Evolutionary conservation across 2,888 invertebrate genomes (phyloP).

Genomic region (Meliscaeva auricollis): DNA sequence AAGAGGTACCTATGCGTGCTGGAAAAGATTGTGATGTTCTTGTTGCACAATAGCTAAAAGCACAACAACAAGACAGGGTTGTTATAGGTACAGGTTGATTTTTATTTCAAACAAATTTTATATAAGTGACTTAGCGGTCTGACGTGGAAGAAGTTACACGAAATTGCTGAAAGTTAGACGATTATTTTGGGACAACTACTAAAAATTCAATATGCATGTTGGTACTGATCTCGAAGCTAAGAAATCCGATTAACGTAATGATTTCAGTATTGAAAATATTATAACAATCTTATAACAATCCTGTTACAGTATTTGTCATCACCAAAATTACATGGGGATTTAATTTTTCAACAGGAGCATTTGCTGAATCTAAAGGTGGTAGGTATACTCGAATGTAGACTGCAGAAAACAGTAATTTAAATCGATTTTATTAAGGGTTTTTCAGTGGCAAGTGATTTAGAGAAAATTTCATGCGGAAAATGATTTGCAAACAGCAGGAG

Average conservation of each 20-base stretch:
- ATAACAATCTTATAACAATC: not conserved
- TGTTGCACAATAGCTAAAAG: slow-evolving; percentile 35
- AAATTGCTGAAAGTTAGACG: too few relatives aligned
- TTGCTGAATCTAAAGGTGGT: not conserved
- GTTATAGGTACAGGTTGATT: not conserved
- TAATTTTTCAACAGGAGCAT: slow-evolving; percentile 30
- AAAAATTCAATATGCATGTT: too few relatives aligned
- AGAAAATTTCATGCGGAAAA: slow-evolving; percentile 7
- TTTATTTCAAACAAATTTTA: too few relatives aligned
- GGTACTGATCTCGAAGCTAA: too few relatives aligned
- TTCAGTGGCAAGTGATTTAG: slow-evolving; percentile 18
- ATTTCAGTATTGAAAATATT: too few relatives aligned
- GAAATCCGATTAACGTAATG: too few relatives aligned
- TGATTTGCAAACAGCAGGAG: slow-evolving; percentile 11
- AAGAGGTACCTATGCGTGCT: slow-evolving; percentile 16
- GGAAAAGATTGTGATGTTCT: slow-evolving; percentile 13
- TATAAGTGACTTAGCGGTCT: too few relatives aligned
- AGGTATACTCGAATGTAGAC: not conserved
- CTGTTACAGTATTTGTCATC: slow-evolving; percentile 1
- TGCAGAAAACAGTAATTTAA: slow-evolving; percentile 1
- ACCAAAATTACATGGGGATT: not conserved
- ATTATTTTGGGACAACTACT: too few relatives aligned
- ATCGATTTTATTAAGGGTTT: slow-evolving; percentile 19
- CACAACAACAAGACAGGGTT: slow-evolving; percentile 7
- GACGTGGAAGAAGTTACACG: too few relatives aligned